Evolutionary conservation across 2,888 invertebrate species (phyloP), one percentile per base, ranked within the genome.

Genomic region (Branchellion lobata): DNA sequence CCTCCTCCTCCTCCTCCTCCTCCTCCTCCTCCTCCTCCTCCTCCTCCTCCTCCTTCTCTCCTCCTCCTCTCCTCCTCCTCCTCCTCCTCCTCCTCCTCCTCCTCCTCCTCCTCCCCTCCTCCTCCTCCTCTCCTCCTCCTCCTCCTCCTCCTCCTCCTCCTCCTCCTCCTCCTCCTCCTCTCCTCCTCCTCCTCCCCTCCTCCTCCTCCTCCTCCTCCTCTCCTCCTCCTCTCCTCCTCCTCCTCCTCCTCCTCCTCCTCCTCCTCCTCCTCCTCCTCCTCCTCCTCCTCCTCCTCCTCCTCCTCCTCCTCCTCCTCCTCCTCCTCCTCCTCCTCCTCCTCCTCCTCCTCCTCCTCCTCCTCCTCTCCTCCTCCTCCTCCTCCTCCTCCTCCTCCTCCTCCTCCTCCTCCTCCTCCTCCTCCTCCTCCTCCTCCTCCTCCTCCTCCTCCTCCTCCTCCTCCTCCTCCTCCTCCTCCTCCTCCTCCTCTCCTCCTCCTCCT

Each of bases 131-230:
- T 29, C 14, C 31, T 24, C 14, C 31, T 24, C 21, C 24, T 24
- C 11, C 24, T 14, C 47, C 31, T 14, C 29, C 65, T 21, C 8
- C 40, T 24, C 27, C 11, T 29, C 24, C 40, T 51, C 24, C 74
- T 36, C 29, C n/a, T 18, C 21, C 47, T 14, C 31, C 51, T 18
- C 24, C 24, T 31, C 24, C 36, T 36, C 40, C 31, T 24, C 51
- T 40, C n/a, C 27, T 27, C 24, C 3, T 47, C 14, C 21, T 24
- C 24, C 11, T 31, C 11, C n/a, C 51, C 21, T n/a, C n/a, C n/a
- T 75, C 76, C 61, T 76, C 76, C 61, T 27, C 77, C 34, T 61
- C 77, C 65, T 33, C 57, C 65, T 61, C 77, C 40, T n/a, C 24
- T n/a, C 36, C 40, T n/a, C 75, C 31, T 21, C 31, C 53, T n/a